Base-by-base conservation (phyloP, 2,888 invertebrate genomes). In the Carcina quercana region DNA sequence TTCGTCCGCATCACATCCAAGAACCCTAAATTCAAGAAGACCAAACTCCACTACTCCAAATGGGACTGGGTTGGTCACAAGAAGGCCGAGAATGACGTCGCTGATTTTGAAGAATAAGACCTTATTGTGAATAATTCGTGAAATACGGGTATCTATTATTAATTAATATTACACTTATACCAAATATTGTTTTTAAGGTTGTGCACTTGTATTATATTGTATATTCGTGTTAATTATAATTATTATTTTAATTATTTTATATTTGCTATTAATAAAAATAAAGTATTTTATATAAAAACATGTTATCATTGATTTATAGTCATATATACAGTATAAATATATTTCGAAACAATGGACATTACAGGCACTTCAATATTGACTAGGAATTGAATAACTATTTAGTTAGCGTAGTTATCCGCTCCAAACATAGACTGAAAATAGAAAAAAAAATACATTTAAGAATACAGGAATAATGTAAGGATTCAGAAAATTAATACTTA, bases 51-150 rank as follows among this genome's bases (percentile, higher is more conserved):
- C 59, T 87, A 86, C 60, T 85, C 85, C 52, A 87, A 88, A 49
- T 88, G 88, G 86, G 87, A 88, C 59, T 89, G 88, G 88, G 85
- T 87, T 24, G 84, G 83, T 1, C 80, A 82, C 58, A 82, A 82
- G 66, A 82, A 80, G 43, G 60, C 76, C 39, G 83, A 84, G 41
- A 83, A 78, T 45, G 83, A 83, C 42, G 65, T 83, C 39, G 60
- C 63, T 13, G 83, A 82, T 40, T 80, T 80, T 50, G 82, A 82
- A 37, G 82, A 83, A 41, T 82, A 71, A 66, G 43, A n/a, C n/a
- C n/a, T n/a, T n/a, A n/a, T n/a, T n/a, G n/a, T n/a, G n/a, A n/a
- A n/a, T n/a, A n/a, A n/a, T n/a, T n/a, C n/a, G n/a, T n/a, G n/a
- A n/a, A 34, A 35, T 63, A 67, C 68, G 69, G 70, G 68, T 72